Evolutionary conservation across 2,888 invertebrate genomes (phyloP).

Genomic region (Lithophane ornitopus): DNA sequence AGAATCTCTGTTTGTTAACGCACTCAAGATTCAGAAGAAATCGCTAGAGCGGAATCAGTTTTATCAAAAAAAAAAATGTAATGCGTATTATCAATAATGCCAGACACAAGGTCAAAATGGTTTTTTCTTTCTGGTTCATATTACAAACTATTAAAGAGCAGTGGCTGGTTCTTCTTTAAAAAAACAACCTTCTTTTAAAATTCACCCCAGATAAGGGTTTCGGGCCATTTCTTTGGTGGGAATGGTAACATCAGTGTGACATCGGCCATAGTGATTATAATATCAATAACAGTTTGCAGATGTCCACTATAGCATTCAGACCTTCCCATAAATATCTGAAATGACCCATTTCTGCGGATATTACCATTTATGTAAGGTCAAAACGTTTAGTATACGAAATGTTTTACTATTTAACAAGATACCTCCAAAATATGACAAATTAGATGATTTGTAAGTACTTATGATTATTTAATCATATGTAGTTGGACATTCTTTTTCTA

Average conservation of each 20-base stretch:
- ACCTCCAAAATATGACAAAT: neutral
- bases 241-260: neutral
- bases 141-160: neutral
- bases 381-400: constrained; percentile 1
- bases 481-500: neutral
- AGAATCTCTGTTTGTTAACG: neutral
- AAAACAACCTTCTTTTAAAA: neutral
- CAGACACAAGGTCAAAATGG: neutral
- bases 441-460: no score
- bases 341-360: neutral
- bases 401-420: neutral
- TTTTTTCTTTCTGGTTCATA: neutral
- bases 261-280: neutral
- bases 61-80: neutral
- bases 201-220: neutral
- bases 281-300: constrained; percentile 9
- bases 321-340: constrained; percentile 15
- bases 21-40: neutral
- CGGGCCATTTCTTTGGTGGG: neutral
- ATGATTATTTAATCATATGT: no score
- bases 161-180: no score
- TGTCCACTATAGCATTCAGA: neutral
- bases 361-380: constrained; percentile 2
- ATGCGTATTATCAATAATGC: neutral
- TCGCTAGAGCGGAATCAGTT: neutral